Percentiles rank a stretch among this genome's conserved stretches.
Evolutionary conservation across 2,797 vertebrate genomes (phyloP).

Genomic region (Clarias fuscus): DNA sequence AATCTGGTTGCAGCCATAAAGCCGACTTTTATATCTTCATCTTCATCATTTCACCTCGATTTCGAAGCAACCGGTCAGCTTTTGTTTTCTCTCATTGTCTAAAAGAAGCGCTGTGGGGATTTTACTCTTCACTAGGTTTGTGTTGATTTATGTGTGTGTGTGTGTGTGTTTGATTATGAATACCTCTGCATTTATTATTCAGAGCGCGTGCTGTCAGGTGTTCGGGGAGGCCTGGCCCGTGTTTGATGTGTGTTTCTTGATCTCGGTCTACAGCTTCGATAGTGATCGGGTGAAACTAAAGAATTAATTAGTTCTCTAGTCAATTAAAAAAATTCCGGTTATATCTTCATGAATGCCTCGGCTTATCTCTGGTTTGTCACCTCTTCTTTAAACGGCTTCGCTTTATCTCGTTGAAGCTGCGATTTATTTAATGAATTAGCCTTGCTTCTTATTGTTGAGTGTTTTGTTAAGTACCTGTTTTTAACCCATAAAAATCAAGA

Average conservation of each 20-base stretch:
- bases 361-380: constrained; percentile 61
- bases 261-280: constrained; percentile 29
- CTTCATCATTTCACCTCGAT: constrained; percentile 16
- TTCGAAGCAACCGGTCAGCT: not conserved
- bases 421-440: constrained; percentile 2
- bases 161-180: not conserved
- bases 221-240: not conserved
- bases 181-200: constrained; percentile 34
- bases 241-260: constrained; percentile 43
- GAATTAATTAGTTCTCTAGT: constrained; percentile 64
- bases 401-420: constrained; percentile 32
- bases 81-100: not conserved
- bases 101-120: not conserved
- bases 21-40: not conserved
- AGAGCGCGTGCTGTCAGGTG: constrained; percentile 19
- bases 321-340: constrained; percentile 59
- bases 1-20: not conserved
- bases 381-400: constrained; percentile 48
- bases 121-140: not conserved
- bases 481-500: not conserved
- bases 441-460: not conserved
- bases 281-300: constrained; percentile 40
- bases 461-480: not conserved
- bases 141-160: constrained; percentile 12
- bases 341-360: constrained; percentile 59